Evolutionary conservation across 2,113 vertebrate genomes (phyloP).

Genomic region (Galbula dea): DNA sequence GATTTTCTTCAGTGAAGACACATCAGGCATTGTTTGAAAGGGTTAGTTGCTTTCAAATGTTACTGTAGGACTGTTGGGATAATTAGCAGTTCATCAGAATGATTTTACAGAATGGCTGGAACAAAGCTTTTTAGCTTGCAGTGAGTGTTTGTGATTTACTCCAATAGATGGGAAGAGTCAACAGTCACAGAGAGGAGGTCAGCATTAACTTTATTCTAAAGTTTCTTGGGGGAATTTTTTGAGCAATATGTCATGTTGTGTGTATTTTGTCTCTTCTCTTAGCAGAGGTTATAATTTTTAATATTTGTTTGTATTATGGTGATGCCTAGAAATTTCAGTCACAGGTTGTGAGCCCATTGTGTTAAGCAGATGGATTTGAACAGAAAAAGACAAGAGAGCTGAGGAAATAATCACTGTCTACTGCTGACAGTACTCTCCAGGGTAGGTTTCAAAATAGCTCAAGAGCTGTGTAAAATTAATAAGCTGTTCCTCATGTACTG

Average conservation of each 20-base stretch:
- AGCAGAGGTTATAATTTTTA: not conserved
- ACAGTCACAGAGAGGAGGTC: slow-evolving; percentile 38
- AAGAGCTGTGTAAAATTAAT: slow-evolving; percentile 59
- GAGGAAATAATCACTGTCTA: slow-evolving; percentile 46
- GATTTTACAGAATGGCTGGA: not conserved
- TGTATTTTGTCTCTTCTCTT: not conserved
- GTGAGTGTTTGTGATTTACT: slow-evolving; percentile 41
- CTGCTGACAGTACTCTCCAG: slow-evolving; percentile 46
- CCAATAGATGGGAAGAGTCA: slow-evolving; percentile 8
- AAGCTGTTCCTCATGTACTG: slow-evolving; percentile 25
- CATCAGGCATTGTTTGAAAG: not conserved
- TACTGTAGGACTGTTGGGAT: slow-evolving; percentile 29
- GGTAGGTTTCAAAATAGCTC: slow-evolving; percentile 61
- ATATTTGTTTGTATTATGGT: not conserved
- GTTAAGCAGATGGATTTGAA: not conserved
- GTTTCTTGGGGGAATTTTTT: not conserved
- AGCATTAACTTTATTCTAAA: not conserved
- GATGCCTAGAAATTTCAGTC: not conserved
- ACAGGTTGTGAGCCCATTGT: slow-evolving; percentile 9
- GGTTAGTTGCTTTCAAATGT: slow-evolving; percentile 25
- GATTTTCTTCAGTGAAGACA: not conserved
- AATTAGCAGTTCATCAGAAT: slow-evolving; percentile 32
- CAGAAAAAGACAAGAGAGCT: slow-evolving; percentile 39
- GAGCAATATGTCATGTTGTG: not conserved
- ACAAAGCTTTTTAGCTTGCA: slow-evolving; percentile 3